Base-by-base conservation (phyloP, 2,888 invertebrate genomes). In the Matsumyia berberina region DNA sequence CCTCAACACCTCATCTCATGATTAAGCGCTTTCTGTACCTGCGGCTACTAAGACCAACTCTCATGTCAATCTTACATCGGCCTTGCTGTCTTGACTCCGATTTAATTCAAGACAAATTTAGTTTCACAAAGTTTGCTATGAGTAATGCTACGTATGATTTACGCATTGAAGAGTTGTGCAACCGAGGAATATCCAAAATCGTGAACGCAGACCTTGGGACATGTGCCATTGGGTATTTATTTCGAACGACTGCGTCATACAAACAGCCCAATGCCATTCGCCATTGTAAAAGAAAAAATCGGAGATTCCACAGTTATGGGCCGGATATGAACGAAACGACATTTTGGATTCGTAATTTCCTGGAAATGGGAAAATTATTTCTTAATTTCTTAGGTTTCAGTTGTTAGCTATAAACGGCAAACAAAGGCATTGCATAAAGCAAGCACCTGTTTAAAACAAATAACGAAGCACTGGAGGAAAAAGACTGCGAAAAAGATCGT, bases 181-280 rank as follows among this genome's bases (percentile, higher is more conserved):
- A 78, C 17, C 8, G 1, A 74, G 74, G 79, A 46, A 85, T 79
- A 58, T 66, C 77, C 72, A 35, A 77, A 46, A 9, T 15, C 46
- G 49, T 72, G 64, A 72, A 55, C 42, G 19, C 17, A 55, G 51
- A 60, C 82, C 82, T 77, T 72, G 77, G 33, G 12, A 29, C 17
- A 19, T 62, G 24, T 62, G n/a, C n/a, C n/a, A n/a, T n/a, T n/a
- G n/a, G 33, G 29, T 62, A 17, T 49, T 31, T 15, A 37, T 35
- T 49, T 24, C 35, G n/a, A 24, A 76, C 24, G 12, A 64, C 29
- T 46, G 12, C 33, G 24, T 42, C 49, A 49, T 39, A 24, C 8
- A n/a, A n/a, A n/a, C 11, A 1, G 33, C 24, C 57, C 46, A 70
- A 70, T 58, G 58, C 12, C 37, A 33, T 46, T 49, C n/a, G n/a